Conservation (phyloP, 2,113 vertebrate genomes). For the Carassius gibelio region DNA sequence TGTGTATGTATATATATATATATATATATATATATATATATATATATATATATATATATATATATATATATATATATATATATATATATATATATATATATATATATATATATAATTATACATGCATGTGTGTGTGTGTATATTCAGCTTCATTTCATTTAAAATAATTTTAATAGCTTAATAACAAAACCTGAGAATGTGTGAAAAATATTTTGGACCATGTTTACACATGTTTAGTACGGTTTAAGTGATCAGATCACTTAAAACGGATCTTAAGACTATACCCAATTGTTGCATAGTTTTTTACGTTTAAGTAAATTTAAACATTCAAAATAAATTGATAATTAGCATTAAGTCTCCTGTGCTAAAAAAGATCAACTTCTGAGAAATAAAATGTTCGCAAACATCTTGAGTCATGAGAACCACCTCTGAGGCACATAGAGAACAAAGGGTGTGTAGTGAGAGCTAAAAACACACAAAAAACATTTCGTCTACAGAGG, state of each 20-base stretch:
- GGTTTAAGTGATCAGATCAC: neutral
- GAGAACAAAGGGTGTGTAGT: neutral
- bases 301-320: neutral
- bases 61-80: too few species aligned
- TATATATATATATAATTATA: too few species aligned
- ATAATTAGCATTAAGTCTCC: neutral
- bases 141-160: neutral
- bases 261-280: neutral
- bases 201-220: neutral
- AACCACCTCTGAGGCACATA: slow-evolving; percentile 25
- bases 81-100: too few species aligned
- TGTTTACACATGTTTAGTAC: neutral
- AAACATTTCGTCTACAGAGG: slow-evolving; percentile 19
- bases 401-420: neutral
- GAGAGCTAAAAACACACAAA: slow-evolving; percentile 33
- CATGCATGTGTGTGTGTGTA: too few species aligned
- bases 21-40: too few species aligned
- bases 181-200: neutral
- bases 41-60: too few species aligned
- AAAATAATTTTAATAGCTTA: too few species aligned
- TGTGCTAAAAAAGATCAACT: neutral
- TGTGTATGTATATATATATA: too few species aligned
- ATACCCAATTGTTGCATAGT: neutral
- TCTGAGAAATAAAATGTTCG: neutral
- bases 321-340: neutral